These are phyloP conservation scores for Cairina moschata DNA, from an alignment of 2,113 vertebrate genomes.

Conservation along the genomic window DNA sequence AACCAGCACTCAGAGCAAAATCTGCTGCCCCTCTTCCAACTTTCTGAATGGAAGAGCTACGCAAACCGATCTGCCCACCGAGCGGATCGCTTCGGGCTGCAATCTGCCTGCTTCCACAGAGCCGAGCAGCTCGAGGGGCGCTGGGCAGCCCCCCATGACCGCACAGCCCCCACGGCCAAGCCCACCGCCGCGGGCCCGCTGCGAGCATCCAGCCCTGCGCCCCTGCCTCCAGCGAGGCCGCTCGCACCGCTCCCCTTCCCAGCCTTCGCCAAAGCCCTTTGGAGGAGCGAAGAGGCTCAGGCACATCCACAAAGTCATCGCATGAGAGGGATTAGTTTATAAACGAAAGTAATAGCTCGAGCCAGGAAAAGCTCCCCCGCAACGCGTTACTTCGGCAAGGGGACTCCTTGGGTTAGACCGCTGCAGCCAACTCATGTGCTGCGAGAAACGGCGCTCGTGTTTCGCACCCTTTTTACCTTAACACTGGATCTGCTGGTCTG, in stretches of 20 bases:
- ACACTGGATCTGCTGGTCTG: conserved; percentile 69
- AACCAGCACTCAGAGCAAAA: conserved; percentile 1
- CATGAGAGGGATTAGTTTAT: neutral
- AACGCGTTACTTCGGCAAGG: neutral
- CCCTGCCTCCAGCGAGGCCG: neutral
- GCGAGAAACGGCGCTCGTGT: conserved; percentile 45
- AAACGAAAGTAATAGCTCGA: conserved; percentile 7
- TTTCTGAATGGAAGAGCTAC: neutral
- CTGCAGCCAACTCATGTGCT: conserved; percentile 30
- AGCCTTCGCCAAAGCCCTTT: neutral
- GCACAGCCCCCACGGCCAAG: too few species aligned
- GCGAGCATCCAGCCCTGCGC: fast-evolving
- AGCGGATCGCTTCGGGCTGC: neutral
- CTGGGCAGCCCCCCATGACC: neutral
- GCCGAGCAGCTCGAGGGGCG: neutral
- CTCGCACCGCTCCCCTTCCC: neutral
- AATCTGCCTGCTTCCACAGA: neutral
- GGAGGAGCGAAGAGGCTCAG: neutral
- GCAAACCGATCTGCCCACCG: neutral
- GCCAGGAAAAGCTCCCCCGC: neutral
- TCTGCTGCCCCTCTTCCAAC: neutral
- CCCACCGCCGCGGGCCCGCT: too few species aligned
- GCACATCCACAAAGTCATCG: neutral
- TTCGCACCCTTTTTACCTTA: conserved; percentile 70
- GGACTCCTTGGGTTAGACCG: neutral